phyloP scores from a whole-genome alignment of 2,113 vertebrate genomes.

The Polyodon spathula region DNA sequence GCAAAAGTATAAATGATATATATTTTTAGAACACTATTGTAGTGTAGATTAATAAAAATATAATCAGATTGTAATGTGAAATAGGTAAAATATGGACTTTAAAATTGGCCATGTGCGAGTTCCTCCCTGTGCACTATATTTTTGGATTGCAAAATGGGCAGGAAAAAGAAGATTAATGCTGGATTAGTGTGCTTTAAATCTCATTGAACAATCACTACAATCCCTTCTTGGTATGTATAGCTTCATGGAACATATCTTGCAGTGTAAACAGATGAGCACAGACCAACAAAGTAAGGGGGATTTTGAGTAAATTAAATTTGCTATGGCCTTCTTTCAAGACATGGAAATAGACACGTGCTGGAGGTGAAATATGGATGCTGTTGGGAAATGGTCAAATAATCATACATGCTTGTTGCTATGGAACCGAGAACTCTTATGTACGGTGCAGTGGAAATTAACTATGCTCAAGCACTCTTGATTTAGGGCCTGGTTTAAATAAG shows the following conservation, averaged over 20 bases:
- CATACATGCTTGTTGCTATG: conserved; percentile 22
- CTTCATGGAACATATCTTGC: conserved; percentile 2
- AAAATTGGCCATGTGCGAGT: not conserved
- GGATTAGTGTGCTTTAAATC: conserved; percentile 20
- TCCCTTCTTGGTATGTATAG: conserved; percentile 8
- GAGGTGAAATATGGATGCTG: conserved; percentile 4
- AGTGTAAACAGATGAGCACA: conserved; percentile 11
- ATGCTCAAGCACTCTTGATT: too few species aligned
- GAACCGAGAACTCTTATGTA: conserved; percentile 20
- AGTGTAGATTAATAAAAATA: too few species aligned
- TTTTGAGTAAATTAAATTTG: conserved; percentile 5
- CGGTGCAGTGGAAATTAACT: not conserved
- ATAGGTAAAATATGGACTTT: not conserved
- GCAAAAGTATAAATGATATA: too few species aligned
- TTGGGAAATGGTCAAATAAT: conserved; percentile 7
- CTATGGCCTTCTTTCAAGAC: conserved; percentile 1
- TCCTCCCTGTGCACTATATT: conserved; percentile 12
- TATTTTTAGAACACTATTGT: too few species aligned
- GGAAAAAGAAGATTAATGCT: conserved; percentile 22
- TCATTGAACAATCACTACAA: conserved; percentile 17
- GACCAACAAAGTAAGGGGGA: not conserved
- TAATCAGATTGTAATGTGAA: too few species aligned
- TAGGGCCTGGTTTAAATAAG: too few species aligned
- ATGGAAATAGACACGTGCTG: not conserved
- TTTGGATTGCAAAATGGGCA: conserved; percentile 29